Evolutionary conservation across 1,140 invertebrate species (phyloP).

Genomic region (Delia radicum): DNA sequence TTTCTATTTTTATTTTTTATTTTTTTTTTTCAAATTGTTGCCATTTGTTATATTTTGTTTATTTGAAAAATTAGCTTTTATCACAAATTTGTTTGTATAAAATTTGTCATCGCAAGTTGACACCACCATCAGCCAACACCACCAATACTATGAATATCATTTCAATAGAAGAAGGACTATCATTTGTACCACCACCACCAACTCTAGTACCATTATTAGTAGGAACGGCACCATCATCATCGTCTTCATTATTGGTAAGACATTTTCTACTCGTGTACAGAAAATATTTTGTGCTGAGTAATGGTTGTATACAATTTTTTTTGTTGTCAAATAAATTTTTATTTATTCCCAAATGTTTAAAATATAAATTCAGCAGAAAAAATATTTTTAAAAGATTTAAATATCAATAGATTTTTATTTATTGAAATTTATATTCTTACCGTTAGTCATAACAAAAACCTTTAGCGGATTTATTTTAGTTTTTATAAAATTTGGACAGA

Average conservation of each 20-base stretch:
- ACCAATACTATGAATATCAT: not conserved
- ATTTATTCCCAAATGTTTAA: not conserved
- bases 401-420: too few relatives aligned
- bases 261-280: too few relatives aligned
- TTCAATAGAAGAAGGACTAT: not conserved
- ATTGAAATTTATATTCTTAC: too few relatives aligned
- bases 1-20: not conserved
- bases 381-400: too few relatives aligned
- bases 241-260: not conserved
- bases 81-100: conserved; percentile 21
- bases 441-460: too few relatives aligned
- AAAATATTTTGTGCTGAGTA: not conserved
- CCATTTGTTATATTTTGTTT: conserved; percentile 22
- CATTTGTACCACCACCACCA: not conserved
- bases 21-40: not conserved
- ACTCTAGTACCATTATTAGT: not conserved
- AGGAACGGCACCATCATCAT: not conserved
- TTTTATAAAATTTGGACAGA: too few relatives aligned
- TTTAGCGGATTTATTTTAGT: too few relatives aligned
- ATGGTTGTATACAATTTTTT: not conserved
- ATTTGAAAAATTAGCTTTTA: conserved; percentile 24
- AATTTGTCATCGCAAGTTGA: conserved; percentile 19
- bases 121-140: not conserved
- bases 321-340: not conserved
- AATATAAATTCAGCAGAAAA: not conserved